These are phyloP conservation scores for Camponotus floridanus DNA, from an alignment of 1,140 invertebrate species.

Conservation along the genomic window DNA sequence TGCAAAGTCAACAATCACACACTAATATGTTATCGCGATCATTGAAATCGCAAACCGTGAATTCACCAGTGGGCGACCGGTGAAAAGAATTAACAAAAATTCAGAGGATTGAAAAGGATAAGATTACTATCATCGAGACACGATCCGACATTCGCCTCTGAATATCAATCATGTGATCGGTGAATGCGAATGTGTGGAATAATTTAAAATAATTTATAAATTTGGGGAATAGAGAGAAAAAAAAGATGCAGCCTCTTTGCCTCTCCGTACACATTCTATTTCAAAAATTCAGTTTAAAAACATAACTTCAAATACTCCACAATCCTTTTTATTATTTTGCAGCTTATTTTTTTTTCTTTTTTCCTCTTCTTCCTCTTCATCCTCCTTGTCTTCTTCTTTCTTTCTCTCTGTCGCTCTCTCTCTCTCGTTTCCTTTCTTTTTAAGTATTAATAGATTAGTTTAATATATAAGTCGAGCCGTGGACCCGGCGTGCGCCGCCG, in stretches of 20 bases:
- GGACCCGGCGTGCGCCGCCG: conserved; percentile 78
- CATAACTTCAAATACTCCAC: conserved; percentile 85
- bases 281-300: conserved; percentile 86
- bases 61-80: background rate
- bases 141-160: too few relatives aligned
- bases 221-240: conserved; percentile 63
- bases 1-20: too few relatives aligned
- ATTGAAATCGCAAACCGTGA: background rate
- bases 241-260: conserved; percentile 76
- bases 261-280: conserved; percentile 86
- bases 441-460: conserved; percentile 83
- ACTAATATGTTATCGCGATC: background rate
- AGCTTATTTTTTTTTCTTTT: conserved; percentile 79
- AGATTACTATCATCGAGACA: background rate
- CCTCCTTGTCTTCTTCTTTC: conserved; percentile 76
- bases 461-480: conserved; percentile 83
- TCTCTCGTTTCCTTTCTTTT: conserved; percentile 79
- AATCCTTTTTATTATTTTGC: conserved; percentile 84
- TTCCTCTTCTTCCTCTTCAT: conserved; percentile 81
- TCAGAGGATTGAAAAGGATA: background rate
- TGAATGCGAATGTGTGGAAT: too few relatives aligned
- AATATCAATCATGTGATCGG: background rate
- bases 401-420: conserved; percentile 72
- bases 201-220: too few relatives aligned
- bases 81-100: background rate